These are phyloP conservation scores for Sphenopsis melanotis DNA, from an alignment of 2,797 vertebrate genomes.

Conservation along the genomic window DNA sequence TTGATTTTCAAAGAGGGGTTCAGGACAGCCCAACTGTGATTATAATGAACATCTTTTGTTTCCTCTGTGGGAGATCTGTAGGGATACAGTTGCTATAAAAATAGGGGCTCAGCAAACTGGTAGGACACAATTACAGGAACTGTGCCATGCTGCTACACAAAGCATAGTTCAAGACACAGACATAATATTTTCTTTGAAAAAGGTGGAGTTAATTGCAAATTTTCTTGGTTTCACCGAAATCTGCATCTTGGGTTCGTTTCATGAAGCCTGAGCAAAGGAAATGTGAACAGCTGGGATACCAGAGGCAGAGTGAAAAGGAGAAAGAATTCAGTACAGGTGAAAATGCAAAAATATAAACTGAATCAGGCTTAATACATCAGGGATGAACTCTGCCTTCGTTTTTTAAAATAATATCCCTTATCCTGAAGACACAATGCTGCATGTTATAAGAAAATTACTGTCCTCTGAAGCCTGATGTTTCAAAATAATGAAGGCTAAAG, in stretches of 20 bases:
- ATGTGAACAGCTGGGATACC: background rate
- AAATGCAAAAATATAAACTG: background rate
- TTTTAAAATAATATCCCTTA: background rate
- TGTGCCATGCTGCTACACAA: background rate
- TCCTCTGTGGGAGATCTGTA: background rate
- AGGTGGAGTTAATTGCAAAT: background rate
- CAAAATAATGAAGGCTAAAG: conserved; percentile 13
- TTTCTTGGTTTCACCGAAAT: background rate
- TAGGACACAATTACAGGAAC: background rate
- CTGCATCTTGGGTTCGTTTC: background rate
- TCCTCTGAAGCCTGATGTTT: conserved; percentile 1
- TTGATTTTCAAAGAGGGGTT: conserved; percentile 6
- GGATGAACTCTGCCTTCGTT: background rate
- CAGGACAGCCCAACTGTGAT: background rate
- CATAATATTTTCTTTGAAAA: background rate
- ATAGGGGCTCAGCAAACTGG: background rate
- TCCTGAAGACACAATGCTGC: background rate
- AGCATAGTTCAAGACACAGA: background rate
- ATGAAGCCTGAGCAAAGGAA: background rate
- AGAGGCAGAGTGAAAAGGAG: background rate
- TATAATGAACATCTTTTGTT: conserved; percentile 37
- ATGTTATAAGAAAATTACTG: background rate
- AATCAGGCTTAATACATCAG: background rate
- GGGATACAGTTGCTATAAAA: background rate
- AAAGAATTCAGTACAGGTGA: background rate